Base-by-base conservation (phyloP, 1,140 invertebrate genomes). In the Teleopsis dalmanni region DNA sequence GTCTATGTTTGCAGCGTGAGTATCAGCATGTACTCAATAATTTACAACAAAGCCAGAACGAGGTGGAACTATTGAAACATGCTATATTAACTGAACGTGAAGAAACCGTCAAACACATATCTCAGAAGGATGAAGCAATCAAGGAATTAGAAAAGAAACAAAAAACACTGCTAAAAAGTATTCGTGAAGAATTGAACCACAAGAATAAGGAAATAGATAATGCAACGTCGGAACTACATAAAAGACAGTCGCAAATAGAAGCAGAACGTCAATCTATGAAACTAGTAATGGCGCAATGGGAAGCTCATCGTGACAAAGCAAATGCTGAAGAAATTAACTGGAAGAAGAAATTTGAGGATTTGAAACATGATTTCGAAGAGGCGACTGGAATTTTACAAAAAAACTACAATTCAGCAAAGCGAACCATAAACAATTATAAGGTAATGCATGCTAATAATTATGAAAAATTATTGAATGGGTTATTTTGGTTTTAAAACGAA, bases 321-420 rank as follows among this genome's bases (percentile, higher is more conserved):
- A 59, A 68, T 3, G 40, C 57, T 29, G 54, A 62, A 7, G 58
- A 70, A 42, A 42, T 55, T 13, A 57, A 64, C 8, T 64, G 62
- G 62, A 55, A 57, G 5, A 22, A 38, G 9, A 57, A 67, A 18
- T n/a, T 70, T 9, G 43, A 61, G 7, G 29, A 52, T n/a, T 13
- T 65, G 29, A 44, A 56, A 26, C 38, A 50, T 9, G 48, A 51
- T 6, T 60, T 64, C 14, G 57, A 60, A 29, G 55, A 57, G 38
- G 52, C 56, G 3, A 51, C 76, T 52, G 60, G 70, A 25, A 59
- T 55, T 2, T 50, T 76, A 21, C 72, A 75, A 26, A 71, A 76
- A 14, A 78, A 78, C 45, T 80, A 78, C 52, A 75, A 73, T 53
- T 74, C 74, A 48, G 74, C 72, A 5, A 79, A 78, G 55, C 75